Evolutionary conservation across 2,888 invertebrate genomes (phyloP), one percentile per base, ranked within the genome.

Genomic region (Luperina testacea): DNA sequence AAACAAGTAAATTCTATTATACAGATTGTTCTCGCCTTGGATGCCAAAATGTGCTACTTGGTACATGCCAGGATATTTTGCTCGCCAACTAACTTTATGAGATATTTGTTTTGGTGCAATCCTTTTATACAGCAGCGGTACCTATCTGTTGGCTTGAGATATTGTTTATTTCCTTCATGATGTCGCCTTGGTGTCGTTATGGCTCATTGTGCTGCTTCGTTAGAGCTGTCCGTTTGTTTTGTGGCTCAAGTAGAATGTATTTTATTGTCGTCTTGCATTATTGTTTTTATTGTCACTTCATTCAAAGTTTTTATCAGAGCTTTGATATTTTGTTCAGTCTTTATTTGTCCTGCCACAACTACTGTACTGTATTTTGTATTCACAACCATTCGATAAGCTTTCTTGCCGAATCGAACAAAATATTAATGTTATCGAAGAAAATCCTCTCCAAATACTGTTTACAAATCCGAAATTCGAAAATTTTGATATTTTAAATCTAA

Each of bases 21-120:
- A 92, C 92, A 94, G 95, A 96, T 95, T 95, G 95, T 96, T 96
- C 96, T 95, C 95, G 96, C 95, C 95, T 94, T 88, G 90, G 91
- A 93, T 95, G 96, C 95, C 96, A 95, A 95, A 95, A 95, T 92
- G 90, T 92, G 91, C 91, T 93, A 94, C 85, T 82, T 81, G 70
- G 86, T 89, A 82, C 70, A 94, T 91, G 93, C 92, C 93, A 93
- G 86, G 91, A 93, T 94, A 92, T 94, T 94, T 94, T 93, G 93
- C 92, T 91, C 93, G 95, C 95, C 95, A 95, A 94, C 93, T 94
- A 94, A 96, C 94, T 96, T 96, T 95, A 92, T 95, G 95, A 95
- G 93, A 94, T 94, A 94, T 94, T 93, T 93, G 94, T 94, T 95
- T 94, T 90, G 93, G 93, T 92, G 93, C 95, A 94, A 94, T 93